These are phyloP conservation scores for Polyodon spathula DNA, from an alignment of 2,113 vertebrate genomes.

Conservation along the genomic window DNA sequence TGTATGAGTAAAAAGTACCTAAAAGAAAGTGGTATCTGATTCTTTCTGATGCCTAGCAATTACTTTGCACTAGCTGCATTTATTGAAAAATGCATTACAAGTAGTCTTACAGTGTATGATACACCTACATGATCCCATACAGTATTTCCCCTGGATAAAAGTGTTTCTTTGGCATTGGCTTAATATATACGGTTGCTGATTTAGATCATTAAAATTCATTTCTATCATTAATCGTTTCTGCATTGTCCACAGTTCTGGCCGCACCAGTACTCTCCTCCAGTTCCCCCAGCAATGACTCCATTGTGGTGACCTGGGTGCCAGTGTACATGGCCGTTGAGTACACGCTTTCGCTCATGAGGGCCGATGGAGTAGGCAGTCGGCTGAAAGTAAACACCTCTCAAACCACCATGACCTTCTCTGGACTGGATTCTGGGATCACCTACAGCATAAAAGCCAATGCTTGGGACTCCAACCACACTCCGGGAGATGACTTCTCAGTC, in stretches of 20 bases:
- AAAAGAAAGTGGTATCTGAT: constrained; percentile 22
- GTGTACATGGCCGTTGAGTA: constrained; percentile 64
- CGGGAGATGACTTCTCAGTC: constrained; percentile 67
- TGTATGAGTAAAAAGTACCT: constrained; percentile 35
- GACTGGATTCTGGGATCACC: constrained; percentile 63
- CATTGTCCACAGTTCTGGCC: constrained; percentile 55
- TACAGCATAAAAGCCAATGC: constrained; percentile 76
- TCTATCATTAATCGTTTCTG: not conserved
- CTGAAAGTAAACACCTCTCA: constrained; percentile 66
- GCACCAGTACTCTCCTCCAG: constrained; percentile 56
- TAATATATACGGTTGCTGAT: too few species aligned
- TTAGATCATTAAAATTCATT: too few species aligned
- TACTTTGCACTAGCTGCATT: too few species aligned
- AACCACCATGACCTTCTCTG: constrained; percentile 52
- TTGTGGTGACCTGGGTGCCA: constrained; percentile 63
- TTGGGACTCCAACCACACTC: constrained; percentile 62
- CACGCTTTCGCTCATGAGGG: constrained; percentile 63
- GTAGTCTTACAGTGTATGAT: too few species aligned
- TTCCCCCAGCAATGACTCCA: constrained; percentile 55
- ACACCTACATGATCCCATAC: too few species aligned
- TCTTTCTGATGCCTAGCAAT: constrained; percentile 19
- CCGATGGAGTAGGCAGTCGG: constrained; percentile 58
- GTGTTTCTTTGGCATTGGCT: too few species aligned
- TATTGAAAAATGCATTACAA: too few species aligned
- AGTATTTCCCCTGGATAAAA: too few species aligned